phyloP scores from a whole-genome alignment of 2,113 vertebrate species.

The Hemibagrus wyckioides region DNA sequence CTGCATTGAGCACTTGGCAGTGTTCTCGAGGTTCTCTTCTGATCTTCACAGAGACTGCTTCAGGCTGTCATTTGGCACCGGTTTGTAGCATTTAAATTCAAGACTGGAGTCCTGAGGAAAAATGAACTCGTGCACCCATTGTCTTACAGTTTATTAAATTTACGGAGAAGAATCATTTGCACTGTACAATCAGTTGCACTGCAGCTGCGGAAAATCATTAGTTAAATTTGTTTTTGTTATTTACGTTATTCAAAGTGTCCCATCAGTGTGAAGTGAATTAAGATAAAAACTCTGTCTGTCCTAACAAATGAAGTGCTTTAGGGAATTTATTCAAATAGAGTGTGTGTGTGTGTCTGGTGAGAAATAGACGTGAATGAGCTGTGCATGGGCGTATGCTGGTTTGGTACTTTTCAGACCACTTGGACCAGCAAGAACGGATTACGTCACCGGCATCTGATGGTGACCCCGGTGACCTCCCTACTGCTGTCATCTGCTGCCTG shows the following conservation, averaged over 20 bases:
- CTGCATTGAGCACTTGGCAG: slow-evolving; percentile 20
- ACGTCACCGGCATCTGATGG: slow-evolving; percentile 47
- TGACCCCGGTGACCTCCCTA: slow-evolving; percentile 34
- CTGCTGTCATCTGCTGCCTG: slow-evolving; percentile 33
- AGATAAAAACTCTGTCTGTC: slow-evolving; percentile 61
- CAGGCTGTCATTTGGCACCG: slow-evolving; percentile 61
- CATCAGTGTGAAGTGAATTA: slow-evolving; percentile 62
- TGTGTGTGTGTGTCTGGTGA: neutral
- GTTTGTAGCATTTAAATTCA: slow-evolving; percentile 25
- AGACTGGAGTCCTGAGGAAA: slow-evolving; percentile 34
- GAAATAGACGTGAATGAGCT: slow-evolving; percentile 48
- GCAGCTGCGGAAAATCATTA: slow-evolving; percentile 71
- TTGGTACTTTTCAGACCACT: slow-evolving; percentile 33
- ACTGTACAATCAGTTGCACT: slow-evolving; percentile 56
- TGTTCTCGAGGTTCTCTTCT: slow-evolving; percentile 44
- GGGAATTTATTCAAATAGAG: slow-evolving; percentile 3
- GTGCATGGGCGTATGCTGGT: slow-evolving; percentile 28
- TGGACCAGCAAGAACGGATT: neutral
- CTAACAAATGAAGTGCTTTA: neutral
- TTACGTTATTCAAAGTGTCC: slow-evolving; percentile 64
- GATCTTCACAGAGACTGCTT: slow-evolving; percentile 43
- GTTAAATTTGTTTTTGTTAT: slow-evolving; percentile 73
- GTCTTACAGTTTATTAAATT: slow-evolving; percentile 64
- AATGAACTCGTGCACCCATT: slow-evolving; percentile 47
- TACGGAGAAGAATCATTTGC: slow-evolving; percentile 57